Evolutionary conservation across 2,113 vertebrate genomes (phyloP).

Genomic region (Pteropus alecto): DNA sequence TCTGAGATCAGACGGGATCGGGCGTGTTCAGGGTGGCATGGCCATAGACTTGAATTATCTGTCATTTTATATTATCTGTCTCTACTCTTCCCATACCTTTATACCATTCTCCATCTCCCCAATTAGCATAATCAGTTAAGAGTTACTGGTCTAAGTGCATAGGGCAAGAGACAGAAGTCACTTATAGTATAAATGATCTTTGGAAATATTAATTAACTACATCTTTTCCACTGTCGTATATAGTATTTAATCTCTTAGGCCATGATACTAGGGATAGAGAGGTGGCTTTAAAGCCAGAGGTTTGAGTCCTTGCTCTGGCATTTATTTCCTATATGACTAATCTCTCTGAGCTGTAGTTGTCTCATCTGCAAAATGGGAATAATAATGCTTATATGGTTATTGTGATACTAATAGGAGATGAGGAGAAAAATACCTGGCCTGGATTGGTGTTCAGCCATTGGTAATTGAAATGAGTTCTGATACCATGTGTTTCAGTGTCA

Average conservation of each 20-base stretch:
- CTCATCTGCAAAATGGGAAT: conserved; percentile 15
- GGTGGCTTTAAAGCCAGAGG: not conserved
- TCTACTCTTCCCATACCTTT: not conserved
- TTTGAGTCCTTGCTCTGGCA: not conserved
- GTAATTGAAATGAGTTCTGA: conserved; percentile 3
- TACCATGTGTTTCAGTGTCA: not conserved
- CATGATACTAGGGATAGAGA: not conserved
- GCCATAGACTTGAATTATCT: not conserved
- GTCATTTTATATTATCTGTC: conserved; percentile 17
- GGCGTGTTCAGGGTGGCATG: too few species aligned
- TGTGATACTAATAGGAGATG: not conserved
- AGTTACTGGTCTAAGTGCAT: not conserved
- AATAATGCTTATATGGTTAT: not conserved
- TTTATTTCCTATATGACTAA: conserved; percentile 20
- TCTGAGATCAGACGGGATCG: too few species aligned
- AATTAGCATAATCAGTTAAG: not conserved
- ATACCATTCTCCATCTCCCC: not conserved
- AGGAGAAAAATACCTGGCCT: not conserved
- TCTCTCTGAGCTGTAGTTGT: conserved; percentile 17
- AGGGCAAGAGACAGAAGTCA: not conserved
- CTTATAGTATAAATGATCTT: not conserved
- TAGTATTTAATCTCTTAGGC: not conserved
- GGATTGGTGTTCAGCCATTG: not conserved
- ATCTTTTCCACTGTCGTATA: not conserved
- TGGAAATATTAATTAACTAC: not conserved